A percentile compares a stretch with the other conserved stretches of the same genome.
phyloP scores from a whole-genome alignment of 23 tunicate species.

The Trididemnum nubilum region DNA sequence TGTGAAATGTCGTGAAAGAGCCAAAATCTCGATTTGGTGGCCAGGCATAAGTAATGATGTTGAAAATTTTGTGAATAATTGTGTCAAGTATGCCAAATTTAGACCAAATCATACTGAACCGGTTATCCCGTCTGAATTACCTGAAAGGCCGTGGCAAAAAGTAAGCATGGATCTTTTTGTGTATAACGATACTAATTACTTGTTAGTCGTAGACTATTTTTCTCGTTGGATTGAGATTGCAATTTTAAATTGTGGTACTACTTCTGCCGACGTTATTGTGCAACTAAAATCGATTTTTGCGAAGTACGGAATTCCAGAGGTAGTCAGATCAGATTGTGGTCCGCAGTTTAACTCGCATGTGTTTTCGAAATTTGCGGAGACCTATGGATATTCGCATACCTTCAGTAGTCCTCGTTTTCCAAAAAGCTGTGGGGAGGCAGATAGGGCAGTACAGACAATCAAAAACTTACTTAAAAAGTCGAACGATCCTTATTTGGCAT shows the following conservation, averaged over 20 bases:
- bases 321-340: conserved; percentile 26
- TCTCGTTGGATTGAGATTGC: conserved; percentile 33
- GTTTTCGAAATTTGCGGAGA: not conserved
- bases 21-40: conserved; percentile 1
- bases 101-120: conserved; percentile 26
- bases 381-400: not conserved
- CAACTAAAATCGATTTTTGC: conserved; percentile 31
- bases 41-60: conserved; percentile 29
- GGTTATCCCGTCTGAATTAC: not conserved
- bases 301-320: conserved; percentile 2
- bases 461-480: conserved; percentile 41
- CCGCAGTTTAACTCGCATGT: conserved; percentile 12
- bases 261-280: conserved; percentile 17
- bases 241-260: not conserved
- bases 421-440: conserved; percentile 45
- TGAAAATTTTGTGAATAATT: conserved; percentile 28
- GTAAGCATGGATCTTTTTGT: conserved; percentile 18
- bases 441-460: conserved; percentile 41
- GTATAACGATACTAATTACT: conserved; percentile 8
- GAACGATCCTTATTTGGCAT: conserved; percentile 34
- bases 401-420: conserved; percentile 40
- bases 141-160: conserved; percentile 34
- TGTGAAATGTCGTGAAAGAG: conserved; percentile 23
- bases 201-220: conserved; percentile 34
- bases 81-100: conserved; percentile 8